Evolutionary conservation across 2,797 vertebrate genomes (phyloP).

Genomic region (Poeciliopsis turneri): DNA sequence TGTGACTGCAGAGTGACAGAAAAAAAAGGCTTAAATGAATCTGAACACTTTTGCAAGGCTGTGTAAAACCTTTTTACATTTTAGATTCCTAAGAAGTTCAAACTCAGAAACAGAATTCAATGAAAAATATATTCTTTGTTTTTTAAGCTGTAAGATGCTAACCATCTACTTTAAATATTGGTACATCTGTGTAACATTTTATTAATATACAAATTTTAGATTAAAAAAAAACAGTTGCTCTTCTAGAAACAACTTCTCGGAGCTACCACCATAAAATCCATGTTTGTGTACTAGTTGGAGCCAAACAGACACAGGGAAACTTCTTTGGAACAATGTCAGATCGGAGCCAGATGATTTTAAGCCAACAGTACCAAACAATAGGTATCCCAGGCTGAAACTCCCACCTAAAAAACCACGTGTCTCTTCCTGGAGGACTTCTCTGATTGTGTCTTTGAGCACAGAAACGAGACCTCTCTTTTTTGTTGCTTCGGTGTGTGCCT

Average conservation of each 20-base stretch:
- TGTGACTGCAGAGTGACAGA: neutral
- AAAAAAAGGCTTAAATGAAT: too few species aligned
- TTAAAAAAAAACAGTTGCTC: neutral
- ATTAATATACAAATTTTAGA: neutral
- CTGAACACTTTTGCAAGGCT: too few species aligned
- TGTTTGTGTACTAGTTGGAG: neutral
- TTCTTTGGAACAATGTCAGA: neutral
- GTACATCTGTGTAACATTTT: neutral
- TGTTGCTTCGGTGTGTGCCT: constrained; percentile 1
- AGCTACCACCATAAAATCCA: neutral
- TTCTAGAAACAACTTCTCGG: neutral
- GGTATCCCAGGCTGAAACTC: too few species aligned
- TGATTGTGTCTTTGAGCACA: neutral
- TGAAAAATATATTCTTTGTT: neutral
- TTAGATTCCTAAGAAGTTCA: neutral
- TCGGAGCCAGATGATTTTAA: neutral
- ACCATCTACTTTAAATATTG: neutral
- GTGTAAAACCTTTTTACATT: neutral
- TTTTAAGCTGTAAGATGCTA: neutral
- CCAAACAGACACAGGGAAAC: neutral
- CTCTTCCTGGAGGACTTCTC: neutral
- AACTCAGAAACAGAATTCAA: neutral
- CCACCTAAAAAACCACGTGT: neutral
- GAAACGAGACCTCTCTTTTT: neutral
- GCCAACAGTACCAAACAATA: neutral